A percentile compares a stretch with the other conserved stretches of the same genome.
phyloP scores from a whole-genome alignment of 2,888 invertebrate genomes.

The Anoncus sp. region DNA sequence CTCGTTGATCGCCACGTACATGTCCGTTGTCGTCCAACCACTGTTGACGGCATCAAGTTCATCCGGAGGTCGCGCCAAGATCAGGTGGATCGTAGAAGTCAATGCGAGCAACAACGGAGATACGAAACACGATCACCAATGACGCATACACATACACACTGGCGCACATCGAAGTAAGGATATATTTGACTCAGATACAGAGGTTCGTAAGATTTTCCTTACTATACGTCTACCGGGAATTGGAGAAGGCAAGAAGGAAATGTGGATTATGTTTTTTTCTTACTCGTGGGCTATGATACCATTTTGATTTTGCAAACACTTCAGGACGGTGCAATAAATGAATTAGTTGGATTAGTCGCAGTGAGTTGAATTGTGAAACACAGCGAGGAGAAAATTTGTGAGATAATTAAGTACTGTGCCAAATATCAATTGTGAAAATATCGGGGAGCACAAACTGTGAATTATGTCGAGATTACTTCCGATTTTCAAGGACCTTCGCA shows the following conservation, averaged over 20 bases:
- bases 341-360: slow-evolving; percentile 45
- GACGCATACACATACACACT: slow-evolving; percentile 64
- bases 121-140: slow-evolving; percentile 72
- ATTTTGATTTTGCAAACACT: slow-evolving; percentile 13
- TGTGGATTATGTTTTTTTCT: slow-evolving; percentile 4
- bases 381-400: slow-evolving; percentile 25
- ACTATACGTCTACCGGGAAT: slow-evolving; percentile 26
- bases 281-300: slow-evolving; percentile 11
- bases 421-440: slow-evolving; percentile 24
- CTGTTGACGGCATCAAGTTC: slow-evolving; percentile 77
- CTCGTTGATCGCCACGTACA: slow-evolving; percentile 75
- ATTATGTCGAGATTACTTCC: slow-evolving; percentile 1
- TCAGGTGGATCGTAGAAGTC: slow-evolving; percentile 51
- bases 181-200: slow-evolving; percentile 1
- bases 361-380: slow-evolving; percentile 19
- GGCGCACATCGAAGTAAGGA: slow-evolving; percentile 62
- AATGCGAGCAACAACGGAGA: slow-evolving; percentile 64
- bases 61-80: slow-evolving; percentile 65
- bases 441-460: not conserved
- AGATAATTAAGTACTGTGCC: slow-evolving; percentile 43
- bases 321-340: slow-evolving; percentile 44
- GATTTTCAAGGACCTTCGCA: slow-evolving; percentile 2
- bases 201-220: slow-evolving; percentile 12
- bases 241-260: slow-evolving; percentile 18
- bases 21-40: slow-evolving; percentile 92